Evolutionary conservation across 2,888 invertebrate genomes (phyloP).

Genomic region (Schizaphis graminum): DNA sequence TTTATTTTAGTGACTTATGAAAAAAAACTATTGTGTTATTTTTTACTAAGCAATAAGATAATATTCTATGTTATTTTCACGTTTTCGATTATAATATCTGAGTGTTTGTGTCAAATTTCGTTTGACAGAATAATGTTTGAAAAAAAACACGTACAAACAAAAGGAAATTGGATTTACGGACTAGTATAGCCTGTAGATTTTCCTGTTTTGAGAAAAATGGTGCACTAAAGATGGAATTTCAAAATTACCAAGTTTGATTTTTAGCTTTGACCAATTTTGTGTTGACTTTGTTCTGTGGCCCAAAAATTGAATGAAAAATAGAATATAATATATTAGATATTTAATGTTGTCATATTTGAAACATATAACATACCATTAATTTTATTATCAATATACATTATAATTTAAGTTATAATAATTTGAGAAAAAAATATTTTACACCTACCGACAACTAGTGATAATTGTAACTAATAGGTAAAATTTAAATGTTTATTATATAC

Average conservation of each 20-base stretch:
- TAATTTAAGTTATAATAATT: background rate
- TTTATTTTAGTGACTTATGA: conserved; percentile 5
- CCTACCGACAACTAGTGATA: background rate
- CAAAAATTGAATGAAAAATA: background rate
- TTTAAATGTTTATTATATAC: background rate
- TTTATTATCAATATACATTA: background rate
- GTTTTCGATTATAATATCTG: conserved; percentile 53
- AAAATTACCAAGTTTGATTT: conserved; percentile 48
- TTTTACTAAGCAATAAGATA: background rate
- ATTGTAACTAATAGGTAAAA: background rate
- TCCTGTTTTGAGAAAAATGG: conserved; percentile 35
- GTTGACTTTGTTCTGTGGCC: background rate
- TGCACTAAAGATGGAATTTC: background rate
- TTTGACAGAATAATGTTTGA: conserved; percentile 46
- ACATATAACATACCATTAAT: background rate
- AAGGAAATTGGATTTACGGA: conserved; percentile 56
- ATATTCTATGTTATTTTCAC: conserved; percentile 18
- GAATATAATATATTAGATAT: background rate
- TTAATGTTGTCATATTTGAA: background rate
- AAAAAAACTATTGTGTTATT: background rate
- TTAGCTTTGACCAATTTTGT: conserved; percentile 34
- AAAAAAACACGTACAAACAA: conserved; percentile 55
- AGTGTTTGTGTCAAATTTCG: conserved; percentile 53
- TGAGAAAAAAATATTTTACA: background rate
- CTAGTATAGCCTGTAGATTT: conserved; percentile 47